These are phyloP conservation scores for Acrocera orbiculus DNA, from an alignment of 2,888 invertebrate genomes.

Conservation along the genomic window DNA sequence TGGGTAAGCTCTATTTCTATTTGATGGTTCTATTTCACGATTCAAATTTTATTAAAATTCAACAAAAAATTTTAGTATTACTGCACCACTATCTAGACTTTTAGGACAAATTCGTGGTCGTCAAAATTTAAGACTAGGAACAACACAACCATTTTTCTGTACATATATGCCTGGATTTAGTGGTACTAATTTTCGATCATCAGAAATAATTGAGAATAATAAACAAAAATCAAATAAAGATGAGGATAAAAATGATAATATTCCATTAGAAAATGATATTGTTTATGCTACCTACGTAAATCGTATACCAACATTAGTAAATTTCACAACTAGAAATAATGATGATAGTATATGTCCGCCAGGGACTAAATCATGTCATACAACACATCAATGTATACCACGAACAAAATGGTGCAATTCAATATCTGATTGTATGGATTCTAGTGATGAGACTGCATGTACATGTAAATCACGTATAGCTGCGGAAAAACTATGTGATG, in stretches of 20 bases:
- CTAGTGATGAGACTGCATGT: conserved; percentile 60
- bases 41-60: not conserved
- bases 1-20: conserved; percentile 2
- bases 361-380: conserved; percentile 21
- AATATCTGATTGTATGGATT: conserved; percentile 53
- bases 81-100: not conserved
- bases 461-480: conserved; percentile 53
- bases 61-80: not conserved
- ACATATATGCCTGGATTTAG: conserved; percentile 21
- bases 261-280: conserved; percentile 20
- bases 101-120: not conserved
- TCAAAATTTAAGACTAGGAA: no score
- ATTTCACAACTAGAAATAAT: conserved; percentile 4
- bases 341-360: conserved; percentile 15
- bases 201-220: not conserved
- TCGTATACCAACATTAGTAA: conserved; percentile 12
- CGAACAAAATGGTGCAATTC: conserved; percentile 51
- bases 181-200: no score
- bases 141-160: conserved; percentile 21
- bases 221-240: not conserved
- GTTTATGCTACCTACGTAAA: conserved; percentile 27
- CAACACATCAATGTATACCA: conserved; percentile 35
- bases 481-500: conserved; percentile 53
- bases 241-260: conserved; percentile 5
- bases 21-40: no score